These are phyloP conservation scores for Mythimna vitellina DNA, from an alignment of 2,888 invertebrate genomes.

Conservation along the genomic window DNA sequence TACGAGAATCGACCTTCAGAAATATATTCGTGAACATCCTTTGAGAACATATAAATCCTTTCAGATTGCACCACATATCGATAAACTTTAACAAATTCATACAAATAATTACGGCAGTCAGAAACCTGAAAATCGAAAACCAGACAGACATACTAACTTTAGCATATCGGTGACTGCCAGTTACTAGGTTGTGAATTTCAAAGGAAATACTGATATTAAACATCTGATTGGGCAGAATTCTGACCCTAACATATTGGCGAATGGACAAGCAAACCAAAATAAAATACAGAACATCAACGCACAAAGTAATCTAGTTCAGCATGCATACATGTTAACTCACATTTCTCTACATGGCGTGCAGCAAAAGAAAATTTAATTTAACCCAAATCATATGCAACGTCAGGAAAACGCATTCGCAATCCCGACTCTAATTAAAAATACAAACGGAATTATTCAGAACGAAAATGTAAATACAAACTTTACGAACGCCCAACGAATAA, in stretches of 20 bases:
- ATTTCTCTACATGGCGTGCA: conserved; percentile 1
- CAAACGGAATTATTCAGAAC: conserved; percentile 43
- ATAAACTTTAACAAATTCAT: neutral
- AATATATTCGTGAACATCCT: neutral
- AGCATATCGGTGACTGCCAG: neutral
- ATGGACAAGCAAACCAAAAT: neutral
- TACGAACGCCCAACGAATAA: conserved; percentile 2
- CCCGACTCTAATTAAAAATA: conserved; percentile 54
- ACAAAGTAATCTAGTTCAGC: conserved; percentile 7
- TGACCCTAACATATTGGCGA: neutral
- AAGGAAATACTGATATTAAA: conserved; percentile 1
- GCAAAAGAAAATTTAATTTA: conserved; percentile 56
- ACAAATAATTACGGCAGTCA: neutral
- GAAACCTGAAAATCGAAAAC: neutral
- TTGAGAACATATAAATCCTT: neutral
- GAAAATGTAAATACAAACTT: conserved; percentile 38
- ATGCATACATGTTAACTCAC: conserved; percentile 9
- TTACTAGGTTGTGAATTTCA: neutral
- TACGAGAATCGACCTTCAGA: neutral
- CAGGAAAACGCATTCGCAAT: conserved; percentile 42
- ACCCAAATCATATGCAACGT: conserved; percentile 43
- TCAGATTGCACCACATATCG: neutral
- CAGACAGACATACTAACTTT: neutral
- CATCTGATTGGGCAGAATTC: neutral
- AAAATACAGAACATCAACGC: conserved; percentile 1